A percentile compares a stretch with the other conserved stretches of the same genome.
These are phyloP conservation scores for Urocitellus parryii DNA, from an alignment of 2,113 vertebrate genomes.

Conservation along the genomic window DNA sequence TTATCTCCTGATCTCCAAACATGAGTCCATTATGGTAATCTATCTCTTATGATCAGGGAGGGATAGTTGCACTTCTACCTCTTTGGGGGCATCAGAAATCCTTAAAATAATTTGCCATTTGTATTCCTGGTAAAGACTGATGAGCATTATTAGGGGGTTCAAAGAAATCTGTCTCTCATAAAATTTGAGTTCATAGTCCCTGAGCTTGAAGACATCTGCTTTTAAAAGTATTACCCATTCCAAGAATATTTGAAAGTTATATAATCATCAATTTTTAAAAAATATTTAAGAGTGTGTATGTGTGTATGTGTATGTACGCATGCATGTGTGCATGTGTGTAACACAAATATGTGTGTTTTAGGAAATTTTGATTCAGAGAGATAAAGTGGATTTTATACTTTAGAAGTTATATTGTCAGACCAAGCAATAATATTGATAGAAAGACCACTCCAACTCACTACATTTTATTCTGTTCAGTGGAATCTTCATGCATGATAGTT, in stretches of 20 bases:
- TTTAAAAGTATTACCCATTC: background rate
- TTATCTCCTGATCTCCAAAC: background rate
- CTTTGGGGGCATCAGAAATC: background rate
- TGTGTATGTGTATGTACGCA: no score
- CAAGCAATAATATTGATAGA: background rate
- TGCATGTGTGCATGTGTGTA: no score
- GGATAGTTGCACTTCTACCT: background rate
- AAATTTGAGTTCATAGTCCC: background rate
- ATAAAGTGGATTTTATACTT: background rate
- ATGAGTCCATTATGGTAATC: background rate
- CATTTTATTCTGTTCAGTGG: background rate
- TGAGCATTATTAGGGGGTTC: background rate
- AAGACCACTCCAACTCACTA: background rate
- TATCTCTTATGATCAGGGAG: background rate
- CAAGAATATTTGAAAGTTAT: slow-evolving; percentile 26
- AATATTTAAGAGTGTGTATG: background rate
- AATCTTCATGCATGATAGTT: slow-evolving; percentile 5
- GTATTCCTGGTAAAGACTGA: background rate
- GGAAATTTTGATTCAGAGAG: background rate
- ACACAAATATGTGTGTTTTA: background rate
- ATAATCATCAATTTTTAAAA: background rate
- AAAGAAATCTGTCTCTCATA: background rate
- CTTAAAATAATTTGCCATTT: background rate
- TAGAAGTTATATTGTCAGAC: background rate
- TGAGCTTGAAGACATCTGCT: background rate